Evolutionary conservation across 2,888 invertebrate genomes (phyloP), one percentile per base, ranked within the genome.

Genomic region (Cactoblastis cactorum): DNA sequence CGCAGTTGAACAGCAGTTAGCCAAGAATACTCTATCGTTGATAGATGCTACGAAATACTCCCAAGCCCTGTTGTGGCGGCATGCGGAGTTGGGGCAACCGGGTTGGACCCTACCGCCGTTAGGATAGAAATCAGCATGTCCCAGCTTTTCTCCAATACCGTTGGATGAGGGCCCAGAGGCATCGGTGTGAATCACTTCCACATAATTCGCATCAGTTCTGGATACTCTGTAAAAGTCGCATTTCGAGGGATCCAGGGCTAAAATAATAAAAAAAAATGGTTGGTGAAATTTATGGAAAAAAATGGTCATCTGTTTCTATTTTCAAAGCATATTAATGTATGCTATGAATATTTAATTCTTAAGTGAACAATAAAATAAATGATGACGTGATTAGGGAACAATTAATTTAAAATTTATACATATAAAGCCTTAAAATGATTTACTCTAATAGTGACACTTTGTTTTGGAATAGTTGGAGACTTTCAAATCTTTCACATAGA

Each of bases 121-220:
- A 0, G 95, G 95, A 77, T 93, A 97, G 80, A 96, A 97, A 81
- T 97, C 97, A 0, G 95, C 92, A 71, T 96, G 94, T 0, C 96
- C 97, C 35, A 95, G 90, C 0, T 93, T 91, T 61, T 93, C 93
- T 17, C 92, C 92, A 58, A 96, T 92, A 0, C 97, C 97, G 43
- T 77, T 69, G 1, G 66, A 45, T 9, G 8, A 6, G 28, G 28
- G 5, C 1, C 83, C 83, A 0, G 28, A 28, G 8, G 28, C 28
- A 9, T 28, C 28, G 5, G 84, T 84, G 50, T 84, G 83, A n/a
- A 84, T 78, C 0, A 82, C 75, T 66, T 83, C 83, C 0, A 84
- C 83, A 54, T 80, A 80, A 0, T n/a, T 15, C 1, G 83, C 84
- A 15, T 83, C 83, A 1, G 54, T 45, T 0, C 6, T 12, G 0